phyloP scores from a whole-genome alignment of 1,140 invertebrate species.

The Anastatus disparis region DNA sequence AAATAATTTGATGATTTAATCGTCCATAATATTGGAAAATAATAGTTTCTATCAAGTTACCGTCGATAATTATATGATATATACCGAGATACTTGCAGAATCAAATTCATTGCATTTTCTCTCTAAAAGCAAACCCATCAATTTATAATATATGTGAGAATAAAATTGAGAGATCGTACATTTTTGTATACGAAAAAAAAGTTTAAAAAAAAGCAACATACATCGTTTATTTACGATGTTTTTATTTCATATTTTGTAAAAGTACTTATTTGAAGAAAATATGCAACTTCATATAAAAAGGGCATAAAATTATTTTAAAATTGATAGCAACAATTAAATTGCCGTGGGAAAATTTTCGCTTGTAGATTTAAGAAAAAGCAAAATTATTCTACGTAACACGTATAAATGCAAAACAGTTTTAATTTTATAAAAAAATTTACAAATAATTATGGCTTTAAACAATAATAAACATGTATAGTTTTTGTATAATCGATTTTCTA shows the following conservation, averaged over 20 bases:
- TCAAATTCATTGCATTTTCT: background rate
- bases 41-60: constrained; percentile 6
- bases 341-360: constrained; percentile 18
- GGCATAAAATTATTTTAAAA: constrained; percentile 5
- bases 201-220: background rate
- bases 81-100: background rate
- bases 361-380: no score
- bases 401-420: no score
- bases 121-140: background rate
- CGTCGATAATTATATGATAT: constrained; percentile 4
- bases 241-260: background rate
- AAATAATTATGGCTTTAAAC: no score
- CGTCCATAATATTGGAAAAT: background rate
- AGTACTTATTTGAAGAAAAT: background rate
- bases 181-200: no score
- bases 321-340: background rate
- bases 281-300: constrained; percentile 13
- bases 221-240: constrained; percentile 12
- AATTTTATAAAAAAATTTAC: constrained; percentile 13
- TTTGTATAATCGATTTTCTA: no score
- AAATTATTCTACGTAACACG: no score
- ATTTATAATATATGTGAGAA: constrained; percentile 12
- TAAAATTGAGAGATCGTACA: background rate
- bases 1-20: no score
- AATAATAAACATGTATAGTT: no score